Evolutionary conservation across 2,797 vertebrate species (phyloP).

Genomic region (Iguana delicatissima): DNA sequence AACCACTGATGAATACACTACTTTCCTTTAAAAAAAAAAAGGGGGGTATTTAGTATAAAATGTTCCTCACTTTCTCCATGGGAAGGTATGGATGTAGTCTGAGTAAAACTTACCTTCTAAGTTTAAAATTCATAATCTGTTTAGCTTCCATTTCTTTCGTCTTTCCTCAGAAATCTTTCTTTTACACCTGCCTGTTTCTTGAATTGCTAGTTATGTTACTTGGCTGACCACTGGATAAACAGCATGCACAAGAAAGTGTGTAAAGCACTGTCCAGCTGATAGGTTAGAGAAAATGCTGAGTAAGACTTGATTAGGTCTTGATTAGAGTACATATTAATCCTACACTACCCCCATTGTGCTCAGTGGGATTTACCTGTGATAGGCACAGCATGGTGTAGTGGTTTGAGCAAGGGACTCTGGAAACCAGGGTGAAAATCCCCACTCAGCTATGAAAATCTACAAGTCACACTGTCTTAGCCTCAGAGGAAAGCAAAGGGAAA

Average conservation of each 20-base stretch:
- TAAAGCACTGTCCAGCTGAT: not conserved
- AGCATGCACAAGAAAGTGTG: not conserved
- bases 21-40: not conserved
- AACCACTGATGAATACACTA: not conserved
- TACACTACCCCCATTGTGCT: not conserved
- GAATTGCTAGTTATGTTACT: slow-evolving; percentile 31
- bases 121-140: slow-evolving; percentile 23
- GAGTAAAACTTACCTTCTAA: slow-evolving; percentile 38
- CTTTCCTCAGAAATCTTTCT: slow-evolving; percentile 2
- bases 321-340: not conserved
- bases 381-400: no score
- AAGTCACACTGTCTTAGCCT: no score
- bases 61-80: not conserved
- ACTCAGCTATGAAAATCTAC: not conserved
- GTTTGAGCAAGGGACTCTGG: no score
- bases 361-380: not conserved
- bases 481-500: no score
- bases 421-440: no score
- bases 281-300: not conserved
- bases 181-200: slow-evolving; percentile 10
- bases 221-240: slow-evolving; percentile 16
- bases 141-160: slow-evolving; percentile 25
- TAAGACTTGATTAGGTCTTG: not conserved
- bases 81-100: not conserved
- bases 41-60: not conserved